phyloP scores from a whole-genome alignment of 2,113 vertebrate species.

The Gambusia holbrooki region DNA sequence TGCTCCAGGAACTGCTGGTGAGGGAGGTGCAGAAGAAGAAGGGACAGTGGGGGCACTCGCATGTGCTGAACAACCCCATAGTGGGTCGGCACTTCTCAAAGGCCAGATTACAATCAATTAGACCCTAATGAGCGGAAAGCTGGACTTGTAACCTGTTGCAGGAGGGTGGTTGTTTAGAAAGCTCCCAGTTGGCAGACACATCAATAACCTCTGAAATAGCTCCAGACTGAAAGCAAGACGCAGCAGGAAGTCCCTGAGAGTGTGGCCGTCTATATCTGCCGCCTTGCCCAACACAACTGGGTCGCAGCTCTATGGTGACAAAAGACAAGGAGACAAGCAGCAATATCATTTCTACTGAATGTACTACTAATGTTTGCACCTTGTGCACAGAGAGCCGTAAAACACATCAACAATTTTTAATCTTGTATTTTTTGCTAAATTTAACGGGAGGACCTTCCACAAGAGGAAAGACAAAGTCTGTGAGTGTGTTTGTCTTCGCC shows the following conservation, averaged over 20 bases:
- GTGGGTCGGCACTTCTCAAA: conserved; percentile 72
- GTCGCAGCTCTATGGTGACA: neutral
- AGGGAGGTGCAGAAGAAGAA: conserved; percentile 67
- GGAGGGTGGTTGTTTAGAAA: conserved; percentile 75
- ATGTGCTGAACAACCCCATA: conserved; percentile 71
- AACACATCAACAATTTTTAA: conserved; percentile 42
- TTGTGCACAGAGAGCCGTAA: conserved; percentile 54
- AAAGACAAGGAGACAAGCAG: conserved; percentile 17
- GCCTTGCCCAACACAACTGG: neutral
- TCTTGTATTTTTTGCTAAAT: conserved; percentile 27
- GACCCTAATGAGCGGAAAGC: conserved; percentile 80
- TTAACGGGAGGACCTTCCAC: conserved; percentile 31
- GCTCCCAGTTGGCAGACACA: conserved; percentile 72
- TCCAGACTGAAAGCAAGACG: conserved; percentile 66
- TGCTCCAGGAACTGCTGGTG: conserved; percentile 75
- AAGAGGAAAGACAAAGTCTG: conserved; percentile 44
- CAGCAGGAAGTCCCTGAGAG: conserved; percentile 56
- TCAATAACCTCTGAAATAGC: conserved; percentile 84
- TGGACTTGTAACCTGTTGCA: conserved; percentile 79
- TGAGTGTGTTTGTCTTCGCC: conserved; percentile 42
- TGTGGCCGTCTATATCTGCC: conserved; percentile 44
- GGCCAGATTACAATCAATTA: conserved; percentile 83
- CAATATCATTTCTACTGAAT: neutral
- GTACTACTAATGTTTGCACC: neutral
- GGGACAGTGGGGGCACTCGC: conserved; percentile 71